Evolutionary conservation across 2,888 invertebrate genomes (phyloP).

Genomic region (Silvanus unidentatus): DNA sequence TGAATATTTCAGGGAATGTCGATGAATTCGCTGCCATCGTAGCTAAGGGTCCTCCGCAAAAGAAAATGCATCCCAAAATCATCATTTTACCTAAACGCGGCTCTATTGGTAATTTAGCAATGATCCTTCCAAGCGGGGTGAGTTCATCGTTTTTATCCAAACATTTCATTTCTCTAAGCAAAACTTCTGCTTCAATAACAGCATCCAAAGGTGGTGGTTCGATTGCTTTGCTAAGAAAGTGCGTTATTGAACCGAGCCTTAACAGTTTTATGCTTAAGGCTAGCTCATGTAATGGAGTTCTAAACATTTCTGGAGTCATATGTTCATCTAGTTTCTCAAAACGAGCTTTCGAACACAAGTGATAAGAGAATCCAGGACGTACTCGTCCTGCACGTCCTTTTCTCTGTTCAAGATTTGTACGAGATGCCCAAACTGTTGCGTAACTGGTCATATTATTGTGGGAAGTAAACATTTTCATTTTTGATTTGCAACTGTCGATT

Average conservation of each 20-base stretch:
- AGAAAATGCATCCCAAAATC: constrained; percentile 89
- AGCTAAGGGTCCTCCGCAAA: constrained; percentile 83
- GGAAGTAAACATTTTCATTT: constrained; percentile 95
- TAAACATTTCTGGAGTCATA: constrained; percentile 94
- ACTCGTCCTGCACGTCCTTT: constrained; percentile 93
- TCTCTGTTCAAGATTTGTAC: constrained; percentile 90
- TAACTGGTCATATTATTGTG: constrained; percentile 99
- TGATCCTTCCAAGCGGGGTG: constrained; percentile 86
- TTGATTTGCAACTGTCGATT: constrained; percentile 94
- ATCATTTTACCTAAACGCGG: constrained; percentile 97
- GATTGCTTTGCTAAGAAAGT: constrained; percentile 90
- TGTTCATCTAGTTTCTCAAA: constrained; percentile 76
- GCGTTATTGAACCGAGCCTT: constrained; percentile 84
- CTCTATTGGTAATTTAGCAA: constrained; percentile 93
- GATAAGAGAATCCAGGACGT: constrained; percentile 88
- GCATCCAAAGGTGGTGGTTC: constrained; percentile 97
- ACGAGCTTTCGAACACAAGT: constrained; percentile 76
- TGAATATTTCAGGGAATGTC: constrained; percentile 92
- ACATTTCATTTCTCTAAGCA: constrained; percentile 80
- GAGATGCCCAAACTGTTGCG: constrained; percentile 93
- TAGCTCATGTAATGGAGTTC: constrained; percentile 93
- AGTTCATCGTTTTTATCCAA: constrained; percentile 80
- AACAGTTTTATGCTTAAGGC: constrained; percentile 87
- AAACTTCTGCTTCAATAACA: constrained; percentile 88
- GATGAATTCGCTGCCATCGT: constrained; percentile 94